A percentile compares a stretch with the other conserved stretches of the same genome.
phyloP scores from a whole-genome alignment of 2,797 vertebrate genomes.

The Kryptolebias ocellatus region DNA sequence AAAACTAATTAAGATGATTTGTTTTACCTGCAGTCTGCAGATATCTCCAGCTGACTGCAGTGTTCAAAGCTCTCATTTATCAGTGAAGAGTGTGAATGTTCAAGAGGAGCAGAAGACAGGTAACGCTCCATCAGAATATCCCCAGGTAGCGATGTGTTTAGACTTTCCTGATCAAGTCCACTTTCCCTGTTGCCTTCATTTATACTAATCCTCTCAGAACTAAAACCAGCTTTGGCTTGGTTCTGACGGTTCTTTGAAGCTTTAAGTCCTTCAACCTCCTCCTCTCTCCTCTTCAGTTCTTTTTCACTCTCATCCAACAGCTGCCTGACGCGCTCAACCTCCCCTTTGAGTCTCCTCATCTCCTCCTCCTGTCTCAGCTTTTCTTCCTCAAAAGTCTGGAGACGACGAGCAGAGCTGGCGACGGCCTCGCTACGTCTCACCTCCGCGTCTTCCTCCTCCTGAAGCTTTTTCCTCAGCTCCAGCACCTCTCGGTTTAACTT shows the following conservation, averaged over 20 bases:
- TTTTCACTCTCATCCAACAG: conserved; percentile 68
- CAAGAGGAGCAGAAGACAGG: conserved; percentile 66
- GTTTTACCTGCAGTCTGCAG: conserved; percentile 67
- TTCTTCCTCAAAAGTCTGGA: conserved; percentile 68
- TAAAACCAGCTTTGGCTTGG: conserved; percentile 52
- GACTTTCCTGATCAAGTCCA: conserved; percentile 36
- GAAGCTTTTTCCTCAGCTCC: conserved; percentile 72
- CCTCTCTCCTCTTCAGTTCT: conserved; percentile 62
- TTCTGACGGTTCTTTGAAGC: conserved; percentile 68
- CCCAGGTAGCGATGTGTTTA: conserved; percentile 46
- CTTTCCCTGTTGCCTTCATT: conserved; percentile 43
- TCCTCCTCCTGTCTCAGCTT: conserved; percentile 58
- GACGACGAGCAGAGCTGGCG: conserved; percentile 52
- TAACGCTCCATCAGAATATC: conserved; percentile 83
- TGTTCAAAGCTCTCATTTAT: conserved; percentile 66
- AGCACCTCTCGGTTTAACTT: conserved; percentile 78
- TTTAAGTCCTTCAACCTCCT: conserved; percentile 61
- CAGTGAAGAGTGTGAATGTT: conserved; percentile 59
- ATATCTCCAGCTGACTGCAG: conserved; percentile 66
- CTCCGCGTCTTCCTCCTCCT: conserved; percentile 60
- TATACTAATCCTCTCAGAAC: conserved; percentile 17
- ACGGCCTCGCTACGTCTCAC: conserved; percentile 56
- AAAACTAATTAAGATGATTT: not conserved
- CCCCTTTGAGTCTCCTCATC: conserved; percentile 54
- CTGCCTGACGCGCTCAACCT: conserved; percentile 61